Percentiles rank a stretch among this genome's conserved stretches.
phyloP scores from a whole-genome alignment of 2,113 vertebrate species.

The Chionomys nivalis region DNA sequence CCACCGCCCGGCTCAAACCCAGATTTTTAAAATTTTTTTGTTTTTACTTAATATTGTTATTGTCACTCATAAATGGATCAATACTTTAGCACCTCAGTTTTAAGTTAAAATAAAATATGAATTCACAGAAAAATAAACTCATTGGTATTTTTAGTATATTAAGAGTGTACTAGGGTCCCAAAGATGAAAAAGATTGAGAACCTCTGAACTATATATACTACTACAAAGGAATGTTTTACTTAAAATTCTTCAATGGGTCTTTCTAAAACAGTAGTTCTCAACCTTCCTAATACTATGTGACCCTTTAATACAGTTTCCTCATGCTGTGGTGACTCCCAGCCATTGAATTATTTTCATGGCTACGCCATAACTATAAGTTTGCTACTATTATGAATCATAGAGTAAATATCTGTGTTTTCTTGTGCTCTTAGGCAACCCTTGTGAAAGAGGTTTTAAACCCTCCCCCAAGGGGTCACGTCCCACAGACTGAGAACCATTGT shows the following conservation, averaged over 20 bases:
- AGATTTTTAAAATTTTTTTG: background rate
- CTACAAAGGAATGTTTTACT: background rate
- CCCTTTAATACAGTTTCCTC: background rate
- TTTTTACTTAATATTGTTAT: background rate
- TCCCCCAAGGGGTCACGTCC: background rate
- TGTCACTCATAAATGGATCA: conserved; percentile 1
- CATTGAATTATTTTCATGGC: background rate
- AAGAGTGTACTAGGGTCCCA: background rate
- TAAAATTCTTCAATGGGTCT: conserved; percentile 31
- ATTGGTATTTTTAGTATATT: conserved; percentile 4
- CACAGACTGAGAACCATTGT: background rate
- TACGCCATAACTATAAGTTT: background rate
- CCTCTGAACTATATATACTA: background rate
- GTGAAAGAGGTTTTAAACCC: background rate
- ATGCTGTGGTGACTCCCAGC: background rate
- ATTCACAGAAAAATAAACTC: conserved; percentile 39
- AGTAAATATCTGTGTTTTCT: too few species aligned
- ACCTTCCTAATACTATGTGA: background rate
- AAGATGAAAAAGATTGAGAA: conserved; percentile 31
- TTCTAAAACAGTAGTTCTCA: background rate
- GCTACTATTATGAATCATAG: background rate
- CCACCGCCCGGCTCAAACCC: too few species aligned
- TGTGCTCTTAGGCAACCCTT: background rate
- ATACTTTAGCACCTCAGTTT: background rate
- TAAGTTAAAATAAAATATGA: conserved; percentile 27